Conservation (phyloP, 1,140 invertebrate genomes). For the Apis florea region DNA sequence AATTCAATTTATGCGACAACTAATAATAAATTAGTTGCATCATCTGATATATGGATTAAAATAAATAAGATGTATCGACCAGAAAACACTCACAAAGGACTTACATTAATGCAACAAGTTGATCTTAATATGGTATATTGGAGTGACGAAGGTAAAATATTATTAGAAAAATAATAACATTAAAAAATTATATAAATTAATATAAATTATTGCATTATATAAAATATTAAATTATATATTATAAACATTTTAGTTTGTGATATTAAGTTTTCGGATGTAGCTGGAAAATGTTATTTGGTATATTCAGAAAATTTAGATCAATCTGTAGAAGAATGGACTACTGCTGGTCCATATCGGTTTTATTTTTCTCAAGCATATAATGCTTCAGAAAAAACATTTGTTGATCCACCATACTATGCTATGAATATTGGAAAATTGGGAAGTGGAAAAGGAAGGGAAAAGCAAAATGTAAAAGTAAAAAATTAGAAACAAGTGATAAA, state of each 20-base stretch:
- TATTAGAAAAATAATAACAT: constrained; percentile 9
- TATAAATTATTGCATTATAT: too few species aligned
- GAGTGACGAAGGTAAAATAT: constrained; percentile 85
- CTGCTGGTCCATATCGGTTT: constrained; percentile 85
- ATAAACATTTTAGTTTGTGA: constrained; percentile 79
- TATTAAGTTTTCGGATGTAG: constrained; percentile 80
- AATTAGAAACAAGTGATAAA: constrained; percentile 61
- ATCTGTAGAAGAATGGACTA: constrained; percentile 83
- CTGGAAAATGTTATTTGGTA: constrained; percentile 83
- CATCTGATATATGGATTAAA: constrained; percentile 84
- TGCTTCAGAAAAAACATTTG: constrained; percentile 81
- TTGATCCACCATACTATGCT: constrained; percentile 84
- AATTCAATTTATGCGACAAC: constrained; percentile 81
- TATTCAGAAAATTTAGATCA: constrained; percentile 82
- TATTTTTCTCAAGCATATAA: constrained; percentile 89
- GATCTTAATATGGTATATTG: constrained; percentile 90
- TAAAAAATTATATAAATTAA: constrained; percentile 11
- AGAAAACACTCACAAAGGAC: constrained; percentile 86
- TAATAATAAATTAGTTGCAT: constrained; percentile 79
- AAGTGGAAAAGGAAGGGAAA: constrained; percentile 84
- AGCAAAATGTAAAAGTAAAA: constrained; percentile 87
- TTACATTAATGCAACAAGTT: constrained; percentile 80
- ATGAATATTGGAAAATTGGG: constrained; percentile 82
- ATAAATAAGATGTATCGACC: constrained; percentile 89
- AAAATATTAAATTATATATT: too few species aligned